Evolutionary conservation across 2,797 vertebrate genomes (phyloP).

Genomic region (Chelon labrosus): DNA sequence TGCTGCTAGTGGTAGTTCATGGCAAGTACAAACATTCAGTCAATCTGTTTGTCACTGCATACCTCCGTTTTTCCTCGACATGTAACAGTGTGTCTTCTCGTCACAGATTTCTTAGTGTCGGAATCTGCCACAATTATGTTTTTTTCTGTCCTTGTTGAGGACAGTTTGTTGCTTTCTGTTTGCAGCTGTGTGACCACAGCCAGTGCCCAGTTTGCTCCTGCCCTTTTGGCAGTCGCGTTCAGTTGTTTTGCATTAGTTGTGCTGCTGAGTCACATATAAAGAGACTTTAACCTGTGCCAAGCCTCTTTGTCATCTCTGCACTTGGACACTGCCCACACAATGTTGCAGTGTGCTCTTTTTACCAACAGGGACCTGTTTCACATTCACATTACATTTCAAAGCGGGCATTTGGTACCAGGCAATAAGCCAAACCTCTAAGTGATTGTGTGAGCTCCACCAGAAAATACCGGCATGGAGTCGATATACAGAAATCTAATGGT

Average conservation of each 20-base stretch:
- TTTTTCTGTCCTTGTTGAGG: slow-evolving; percentile 20
- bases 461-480: slow-evolving; percentile 41
- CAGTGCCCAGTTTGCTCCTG: slow-evolving; percentile 11
- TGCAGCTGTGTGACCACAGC: slow-evolving; percentile 23
- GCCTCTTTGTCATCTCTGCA: slow-evolving; percentile 57
- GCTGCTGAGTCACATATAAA: slow-evolving; percentile 67
- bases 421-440: slow-evolving; percentile 38
- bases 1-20: slow-evolving; percentile 13
- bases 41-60: slow-evolving; percentile 35
- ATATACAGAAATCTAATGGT: slow-evolving; percentile 35
- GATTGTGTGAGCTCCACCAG: slow-evolving; percentile 44
- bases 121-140: slow-evolving; percentile 21
- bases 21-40: slow-evolving; percentile 35
- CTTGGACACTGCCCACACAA: slow-evolving; percentile 44
- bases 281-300: slow-evolving; percentile 59
- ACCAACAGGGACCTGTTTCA: slow-evolving; percentile 27
- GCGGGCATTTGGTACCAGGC: slow-evolving; percentile 50
- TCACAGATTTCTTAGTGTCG: slow-evolving; percentile 35
- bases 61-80: slow-evolving; percentile 15
- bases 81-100: background rate
- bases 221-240: slow-evolving; percentile 33
- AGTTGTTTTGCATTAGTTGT: slow-evolving; percentile 49
- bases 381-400: slow-evolving; percentile 53
- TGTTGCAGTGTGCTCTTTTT: slow-evolving; percentile 28
- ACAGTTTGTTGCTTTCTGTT: slow-evolving; percentile 9